These are phyloP conservation scores for Rotaria socialis DNA, from an alignment of 2,888 invertebrate species.

Conservation along the genomic window DNA sequence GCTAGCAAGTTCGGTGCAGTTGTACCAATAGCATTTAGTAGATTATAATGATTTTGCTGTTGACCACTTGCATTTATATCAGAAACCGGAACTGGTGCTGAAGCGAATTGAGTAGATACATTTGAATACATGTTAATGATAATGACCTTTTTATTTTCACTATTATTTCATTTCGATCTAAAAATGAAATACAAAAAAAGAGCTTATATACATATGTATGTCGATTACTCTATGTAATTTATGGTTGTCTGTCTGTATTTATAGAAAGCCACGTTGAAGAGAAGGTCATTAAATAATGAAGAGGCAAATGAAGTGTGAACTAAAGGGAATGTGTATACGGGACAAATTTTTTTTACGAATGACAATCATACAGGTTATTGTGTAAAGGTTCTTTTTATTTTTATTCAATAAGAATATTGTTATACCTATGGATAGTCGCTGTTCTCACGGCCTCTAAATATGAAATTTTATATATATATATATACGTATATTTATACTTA, in stretches of 20 bases:
- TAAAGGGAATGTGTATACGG: too few species aligned
- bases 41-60: neutral
- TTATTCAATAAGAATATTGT: neutral
- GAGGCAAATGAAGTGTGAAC: conserved; percentile 9
- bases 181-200: neutral
- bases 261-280: neutral
- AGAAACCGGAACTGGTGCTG: neutral
- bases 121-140: neutral
- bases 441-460: neutral
- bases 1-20: neutral
- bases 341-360: too few species aligned
- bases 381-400: neutral
- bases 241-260: neutral
- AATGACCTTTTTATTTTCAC: neutral
- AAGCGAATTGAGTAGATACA: neutral
- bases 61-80: neutral
- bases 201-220: neutral
- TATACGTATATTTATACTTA: too few species aligned
- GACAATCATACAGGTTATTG: too few species aligned
- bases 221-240: neutral
- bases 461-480: too few species aligned
- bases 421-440: neutral
- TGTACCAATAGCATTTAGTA: neutral
- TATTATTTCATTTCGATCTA: neutral
- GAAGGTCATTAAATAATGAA: neutral